Conservation (phyloP, 1,140 invertebrate species). For the Nephila pilipes region DNA sequence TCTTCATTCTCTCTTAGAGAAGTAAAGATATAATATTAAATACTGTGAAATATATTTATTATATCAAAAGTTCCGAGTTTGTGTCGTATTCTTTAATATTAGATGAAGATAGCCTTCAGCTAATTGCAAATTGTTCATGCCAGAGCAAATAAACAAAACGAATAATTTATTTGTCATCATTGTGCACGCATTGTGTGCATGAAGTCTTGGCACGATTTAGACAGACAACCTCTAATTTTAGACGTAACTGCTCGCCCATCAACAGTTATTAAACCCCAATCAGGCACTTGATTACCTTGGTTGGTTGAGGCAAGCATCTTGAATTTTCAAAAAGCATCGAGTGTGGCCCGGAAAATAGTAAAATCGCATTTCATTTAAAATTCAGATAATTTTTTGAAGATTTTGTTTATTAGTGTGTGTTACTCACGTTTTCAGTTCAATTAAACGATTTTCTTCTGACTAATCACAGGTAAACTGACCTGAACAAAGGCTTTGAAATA, state of each 20-base stretch:
- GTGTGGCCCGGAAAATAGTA: not conserved
- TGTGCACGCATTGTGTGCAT: not conserved
- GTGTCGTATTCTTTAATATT: too few species aligned
- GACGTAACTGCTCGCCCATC: not conserved
- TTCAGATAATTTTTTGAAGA: not conserved
- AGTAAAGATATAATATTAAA: too few species aligned
- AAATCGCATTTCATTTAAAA: not conserved
- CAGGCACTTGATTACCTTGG: not conserved
- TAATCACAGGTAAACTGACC: not conserved
- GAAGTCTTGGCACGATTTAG: not conserved
- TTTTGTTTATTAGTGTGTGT: not conserved
- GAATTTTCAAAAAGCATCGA: not conserved
- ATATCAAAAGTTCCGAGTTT: too few species aligned
- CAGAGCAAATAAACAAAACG: not conserved
- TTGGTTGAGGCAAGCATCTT: not conserved
- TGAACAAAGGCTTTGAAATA: not conserved
- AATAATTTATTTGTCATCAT: not conserved
- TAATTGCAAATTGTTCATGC: not conserved
- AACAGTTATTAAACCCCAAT: slow-evolving; percentile 32
- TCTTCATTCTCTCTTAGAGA: too few species aligned
- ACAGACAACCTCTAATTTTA: slow-evolving; percentile 10
- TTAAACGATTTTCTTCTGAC: not conserved
- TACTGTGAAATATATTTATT: too few species aligned
- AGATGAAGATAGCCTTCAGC: too few species aligned
- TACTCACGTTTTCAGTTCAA: not conserved